Evolutionary conservation across 2,113 vertebrate genomes (phyloP).

Genomic region (Rhinogobius similis): DNA sequence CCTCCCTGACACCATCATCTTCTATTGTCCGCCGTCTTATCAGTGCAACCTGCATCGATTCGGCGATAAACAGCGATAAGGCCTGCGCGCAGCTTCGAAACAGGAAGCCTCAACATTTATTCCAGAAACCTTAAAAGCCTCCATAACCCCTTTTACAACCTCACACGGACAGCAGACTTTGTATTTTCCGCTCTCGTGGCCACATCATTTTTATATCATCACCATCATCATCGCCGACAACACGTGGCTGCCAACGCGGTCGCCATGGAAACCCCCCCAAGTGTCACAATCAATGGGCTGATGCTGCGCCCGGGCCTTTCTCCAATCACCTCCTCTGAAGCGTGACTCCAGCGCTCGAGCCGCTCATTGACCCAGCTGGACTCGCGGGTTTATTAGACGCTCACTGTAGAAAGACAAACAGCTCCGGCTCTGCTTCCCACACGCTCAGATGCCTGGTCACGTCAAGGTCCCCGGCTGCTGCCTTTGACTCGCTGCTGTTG

Average conservation of each 20-base stretch:
- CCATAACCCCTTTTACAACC: constrained; percentile 26
- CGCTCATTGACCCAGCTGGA: constrained; percentile 55
- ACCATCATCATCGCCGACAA: constrained; percentile 28
- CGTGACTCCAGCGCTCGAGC: constrained; percentile 52
- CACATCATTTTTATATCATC: constrained; percentile 24
- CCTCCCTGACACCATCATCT: not conserved
- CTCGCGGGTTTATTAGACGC: constrained; percentile 38
- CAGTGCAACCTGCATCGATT: not conserved
- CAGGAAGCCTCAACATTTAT: constrained; percentile 7
- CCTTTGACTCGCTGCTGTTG: constrained; percentile 9
- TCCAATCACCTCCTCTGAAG: constrained; percentile 63
- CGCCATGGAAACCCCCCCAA: constrained; percentile 67
- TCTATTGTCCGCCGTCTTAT: not conserved
- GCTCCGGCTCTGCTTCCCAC: constrained; percentile 17
- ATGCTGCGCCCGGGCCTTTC: constrained; percentile 46
- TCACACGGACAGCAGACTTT: constrained; percentile 11
- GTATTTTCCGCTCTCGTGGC: constrained; percentile 22
- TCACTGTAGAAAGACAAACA: constrained; percentile 23
- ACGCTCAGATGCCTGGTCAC: constrained; percentile 19
- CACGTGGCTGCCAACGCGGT: constrained; percentile 45
- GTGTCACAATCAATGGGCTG: constrained; percentile 66
- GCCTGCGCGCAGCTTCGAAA: not conserved
- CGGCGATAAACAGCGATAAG: constrained; percentile 5
- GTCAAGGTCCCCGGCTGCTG: constrained; percentile 8
- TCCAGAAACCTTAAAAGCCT: constrained; percentile 18